Conservation (phyloP, 2,888 invertebrate genomes). For the Dasypolia templi region DNA sequence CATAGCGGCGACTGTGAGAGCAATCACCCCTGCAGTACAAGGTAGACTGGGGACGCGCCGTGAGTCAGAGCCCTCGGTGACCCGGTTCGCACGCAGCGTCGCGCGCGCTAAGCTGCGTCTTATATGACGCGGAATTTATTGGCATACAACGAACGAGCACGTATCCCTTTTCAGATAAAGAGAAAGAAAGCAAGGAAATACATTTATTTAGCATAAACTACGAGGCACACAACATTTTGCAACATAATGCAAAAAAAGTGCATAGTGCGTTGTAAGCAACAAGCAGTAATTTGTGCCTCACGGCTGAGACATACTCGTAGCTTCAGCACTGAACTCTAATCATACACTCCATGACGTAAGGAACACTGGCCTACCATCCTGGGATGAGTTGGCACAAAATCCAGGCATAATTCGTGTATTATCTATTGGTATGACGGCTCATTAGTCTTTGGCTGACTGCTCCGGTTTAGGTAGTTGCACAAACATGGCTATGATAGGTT, state of each 20-base stretch:
- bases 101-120: slow-evolving; percentile 64
- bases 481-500: slow-evolving; percentile 60
- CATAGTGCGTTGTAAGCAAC: neutral
- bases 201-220: neutral
- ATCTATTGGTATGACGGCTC: slow-evolving; percentile 63
- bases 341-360: slow-evolving; percentile 38
- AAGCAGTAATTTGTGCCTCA: neutral
- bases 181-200: neutral
- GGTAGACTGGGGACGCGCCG: slow-evolving; percentile 64
- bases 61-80: slow-evolving; percentile 78
- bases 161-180: slow-evolving; percentile 33
- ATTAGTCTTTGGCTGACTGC: slow-evolving; percentile 62
- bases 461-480: slow-evolving; percentile 61
- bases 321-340: slow-evolving; percentile 29
- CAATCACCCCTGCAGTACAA: slow-evolving; percentile 67
- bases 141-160: slow-evolving; percentile 29
- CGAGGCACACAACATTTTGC: neutral
- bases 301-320: neutral
- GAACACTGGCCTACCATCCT: slow-evolving; percentile 33
- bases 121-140: slow-evolving; percentile 75
- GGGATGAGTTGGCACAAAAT: slow-evolving; percentile 51
- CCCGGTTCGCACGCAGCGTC: slow-evolving; percentile 82
- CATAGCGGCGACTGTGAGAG: slow-evolving; percentile 58
- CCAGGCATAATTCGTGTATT: slow-evolving; percentile 60
- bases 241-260: neutral